A percentile compares a stretch with the other conserved stretches of the same genome.
Conservation (phyloP, 2,888 invertebrate species). For the Eugnorisma glareosa region DNA sequence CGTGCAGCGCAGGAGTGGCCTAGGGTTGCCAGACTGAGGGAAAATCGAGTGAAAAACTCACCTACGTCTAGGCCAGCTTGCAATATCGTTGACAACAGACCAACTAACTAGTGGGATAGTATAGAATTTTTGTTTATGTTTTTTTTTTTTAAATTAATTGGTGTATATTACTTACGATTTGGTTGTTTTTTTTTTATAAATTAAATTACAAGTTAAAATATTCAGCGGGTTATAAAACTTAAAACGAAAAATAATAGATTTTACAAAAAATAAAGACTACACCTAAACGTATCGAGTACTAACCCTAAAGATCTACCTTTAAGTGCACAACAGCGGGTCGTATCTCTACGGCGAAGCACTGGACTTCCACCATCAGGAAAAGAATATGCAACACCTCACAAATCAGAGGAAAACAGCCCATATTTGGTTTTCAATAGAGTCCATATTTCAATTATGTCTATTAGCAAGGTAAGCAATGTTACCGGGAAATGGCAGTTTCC, state of each 20-base stretch:
- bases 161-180: too few relatives aligned
- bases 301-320: constrained; percentile 78
- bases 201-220: not conserved
- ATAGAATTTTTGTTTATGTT: not conserved
- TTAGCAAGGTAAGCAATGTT: constrained; percentile 70
- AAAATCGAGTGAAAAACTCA: not conserved
- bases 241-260: not conserved
- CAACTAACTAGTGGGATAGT: not conserved
- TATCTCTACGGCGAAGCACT: constrained; percentile 80
- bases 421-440: constrained; percentile 68
- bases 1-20: constrained; percentile 33
- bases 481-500: constrained; percentile 61
- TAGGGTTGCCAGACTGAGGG: constrained; percentile 47
- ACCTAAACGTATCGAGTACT: constrained; percentile 41
- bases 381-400: constrained; percentile 69
- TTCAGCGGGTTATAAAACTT: not conserved
- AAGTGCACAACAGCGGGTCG: constrained; percentile 80
- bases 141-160: not conserved
- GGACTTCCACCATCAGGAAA: constrained; percentile 72
- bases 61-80: not conserved
- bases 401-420: constrained; percentile 67
- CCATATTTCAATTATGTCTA: constrained; percentile 68
- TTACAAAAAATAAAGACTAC: not conserved
- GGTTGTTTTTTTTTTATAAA: not conserved
- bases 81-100: not conserved